phyloP scores from a whole-genome alignment of 2,888 invertebrate genomes.

The Conops quadrifasciatus region DNA sequence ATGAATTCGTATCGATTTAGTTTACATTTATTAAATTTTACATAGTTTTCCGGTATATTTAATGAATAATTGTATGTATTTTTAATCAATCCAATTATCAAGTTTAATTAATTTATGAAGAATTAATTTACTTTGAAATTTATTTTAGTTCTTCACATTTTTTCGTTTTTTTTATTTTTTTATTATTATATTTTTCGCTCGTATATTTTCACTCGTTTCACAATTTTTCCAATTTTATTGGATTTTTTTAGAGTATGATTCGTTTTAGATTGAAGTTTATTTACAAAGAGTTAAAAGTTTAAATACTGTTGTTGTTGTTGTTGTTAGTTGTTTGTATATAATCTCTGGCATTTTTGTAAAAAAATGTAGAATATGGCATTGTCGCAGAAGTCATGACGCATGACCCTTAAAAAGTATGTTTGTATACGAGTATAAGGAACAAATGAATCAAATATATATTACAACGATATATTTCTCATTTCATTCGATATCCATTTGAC shows the following conservation, averaged over 20 bases:
- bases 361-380: no score
- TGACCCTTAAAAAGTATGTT: no score
- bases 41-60: constrained; percentile 50
- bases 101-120: constrained; percentile 50
- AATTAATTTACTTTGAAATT: constrained; percentile 46
- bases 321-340: constrained; percentile 7
- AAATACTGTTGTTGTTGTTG: background rate
- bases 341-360: no score
- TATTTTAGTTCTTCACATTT: constrained; percentile 3
- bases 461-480: no score
- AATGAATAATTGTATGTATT: constrained; percentile 39
- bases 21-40: constrained; percentile 39
- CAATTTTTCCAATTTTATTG: background rate
- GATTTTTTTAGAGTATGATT: constrained; percentile 7
- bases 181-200: constrained; percentile 1
- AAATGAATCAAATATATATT: no score
- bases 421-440: no score
- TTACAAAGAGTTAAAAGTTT: constrained; percentile 28
- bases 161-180: constrained; percentile 12
- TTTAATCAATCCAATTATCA: constrained; percentile 24
- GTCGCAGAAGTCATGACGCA: no score
- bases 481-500: no score
- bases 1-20: constrained; percentile 1
- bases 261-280: constrained; percentile 25
- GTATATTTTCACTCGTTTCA: background rate